Evolutionary conservation across 2,888 invertebrate genomes (phyloP), one percentile per base, ranked within the genome.

Genomic region (Tyria jacobaeae): DNA sequence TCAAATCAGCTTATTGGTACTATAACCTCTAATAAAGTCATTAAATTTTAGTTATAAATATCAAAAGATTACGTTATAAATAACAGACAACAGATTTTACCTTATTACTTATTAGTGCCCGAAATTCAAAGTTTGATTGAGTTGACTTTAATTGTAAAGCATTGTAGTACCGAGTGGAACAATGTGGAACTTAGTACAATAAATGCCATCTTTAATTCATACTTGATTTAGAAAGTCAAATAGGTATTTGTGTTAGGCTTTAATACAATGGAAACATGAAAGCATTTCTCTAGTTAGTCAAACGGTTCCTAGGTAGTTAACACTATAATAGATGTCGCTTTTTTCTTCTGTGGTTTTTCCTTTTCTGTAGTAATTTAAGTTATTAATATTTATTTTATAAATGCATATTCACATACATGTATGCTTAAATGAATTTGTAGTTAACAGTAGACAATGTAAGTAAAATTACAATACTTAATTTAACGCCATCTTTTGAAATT

Each of bases 141-240:
- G 50, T 52, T 60, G 44, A 53, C 53, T 58, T 37, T 70, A 35
- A 50, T 67, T 24, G 7, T n/a, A 48, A 47, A 60, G 52, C 41
- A 24, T 58, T 55, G 51, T 61, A 1, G 12, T 21, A 31, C 17
- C 9, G 48, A 25, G 14, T 3, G n/a, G 21, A 25, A 49, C 52
- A 59, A 47, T 47, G n/a, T 47, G 6, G 37, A 25, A 15, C 6
- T 47, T 31, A 21, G 15, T 49, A 70, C 60, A 71, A 64, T 60
- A 54, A 41, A 52, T 39, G 73, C 69, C 69, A 72, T 68, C 68
- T 75, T 34, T 66, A 60, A 60, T 64, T 59, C 59, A 60, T 61
- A n/a, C 25, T 41, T 27, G 17, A 35, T 3, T 51, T 21, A 9
- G 12, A 17, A 50, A 21, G 21, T 12, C 37, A 65, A 62, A 27